Evolutionary conservation across 92 coral and sea anemone species (phyloP).

Genomic region (Porites evermanni): DNA sequence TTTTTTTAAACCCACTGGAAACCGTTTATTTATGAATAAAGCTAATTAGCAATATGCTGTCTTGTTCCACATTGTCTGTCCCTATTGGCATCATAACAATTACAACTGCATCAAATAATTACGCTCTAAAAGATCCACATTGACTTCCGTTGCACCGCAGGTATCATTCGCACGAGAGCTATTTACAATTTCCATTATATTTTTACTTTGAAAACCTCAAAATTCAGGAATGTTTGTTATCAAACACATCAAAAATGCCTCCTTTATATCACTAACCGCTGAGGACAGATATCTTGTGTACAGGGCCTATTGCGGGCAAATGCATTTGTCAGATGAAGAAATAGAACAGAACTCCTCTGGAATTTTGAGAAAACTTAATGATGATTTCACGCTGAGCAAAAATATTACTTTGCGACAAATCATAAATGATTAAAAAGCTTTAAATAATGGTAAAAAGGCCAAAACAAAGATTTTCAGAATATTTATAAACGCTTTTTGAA

Average conservation of each 20-base stretch:
- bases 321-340: conserved; percentile 6
- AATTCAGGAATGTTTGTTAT: conserved; percentile 6
- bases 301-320: not conserved
- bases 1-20: no score
- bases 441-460: conserved; percentile 31
- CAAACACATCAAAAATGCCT: conserved; percentile 5
- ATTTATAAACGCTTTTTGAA: not conserved
- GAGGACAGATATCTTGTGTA: conserved; percentile 5
- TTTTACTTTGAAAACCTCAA: conserved; percentile 40
- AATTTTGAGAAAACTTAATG: conserved; percentile 39
- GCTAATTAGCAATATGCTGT: not conserved
- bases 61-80: not conserved
- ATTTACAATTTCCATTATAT: conserved; percentile 4
- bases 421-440: conserved; percentile 40
- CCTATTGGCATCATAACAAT: not conserved
- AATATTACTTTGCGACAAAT: conserved; percentile 53
- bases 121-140: not conserved
- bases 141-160: not conserved
- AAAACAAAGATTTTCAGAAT: not conserved
- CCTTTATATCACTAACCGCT: conserved; percentile 12
- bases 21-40: conserved; percentile 22
- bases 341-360: conserved; percentile 1
- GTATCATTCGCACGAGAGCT: not conserved
- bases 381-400: conserved; percentile 43
- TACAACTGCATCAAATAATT: not conserved